phyloP scores from a whole-genome alignment of 2,797 vertebrate genomes.

The Podarcis siculus region DNA sequence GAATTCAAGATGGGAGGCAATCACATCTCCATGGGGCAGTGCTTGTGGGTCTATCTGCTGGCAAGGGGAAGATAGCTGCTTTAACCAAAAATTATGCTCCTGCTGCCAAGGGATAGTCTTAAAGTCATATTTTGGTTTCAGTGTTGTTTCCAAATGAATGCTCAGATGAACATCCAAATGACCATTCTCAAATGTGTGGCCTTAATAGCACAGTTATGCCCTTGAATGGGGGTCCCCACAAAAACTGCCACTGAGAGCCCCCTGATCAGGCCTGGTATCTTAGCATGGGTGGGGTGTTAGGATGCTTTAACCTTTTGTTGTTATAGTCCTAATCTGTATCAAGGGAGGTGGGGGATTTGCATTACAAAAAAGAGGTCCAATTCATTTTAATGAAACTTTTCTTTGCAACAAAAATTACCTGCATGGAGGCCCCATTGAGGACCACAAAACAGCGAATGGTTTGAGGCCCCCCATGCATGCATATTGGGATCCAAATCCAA shows the following conservation, averaged over 20 bases:
- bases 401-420: background rate
- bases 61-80: background rate
- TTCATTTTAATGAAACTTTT: background rate
- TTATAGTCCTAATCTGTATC: too few species aligned
- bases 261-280: too few species aligned
- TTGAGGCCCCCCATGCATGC: too few species aligned
- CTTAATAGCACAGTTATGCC: too few species aligned
- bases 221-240: too few species aligned
- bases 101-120: background rate
- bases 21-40: too few species aligned
- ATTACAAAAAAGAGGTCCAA: background rate
- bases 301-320: too few species aligned
- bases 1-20: background rate
- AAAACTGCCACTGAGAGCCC: too few species aligned
- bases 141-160: background rate
- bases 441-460: background rate
- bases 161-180: background rate
- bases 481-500: too few species aligned
- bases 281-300: too few species aligned
- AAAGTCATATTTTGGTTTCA: background rate
- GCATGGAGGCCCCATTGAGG: background rate
- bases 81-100: background rate
- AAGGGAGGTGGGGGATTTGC: too few species aligned
- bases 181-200: too few species aligned
- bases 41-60: background rate